Percentiles rank a stretch among this genome's conserved stretches.
phyloP scores from a whole-genome alignment of 2,113 vertebrate species.

The Trachemys scripta region DNA sequence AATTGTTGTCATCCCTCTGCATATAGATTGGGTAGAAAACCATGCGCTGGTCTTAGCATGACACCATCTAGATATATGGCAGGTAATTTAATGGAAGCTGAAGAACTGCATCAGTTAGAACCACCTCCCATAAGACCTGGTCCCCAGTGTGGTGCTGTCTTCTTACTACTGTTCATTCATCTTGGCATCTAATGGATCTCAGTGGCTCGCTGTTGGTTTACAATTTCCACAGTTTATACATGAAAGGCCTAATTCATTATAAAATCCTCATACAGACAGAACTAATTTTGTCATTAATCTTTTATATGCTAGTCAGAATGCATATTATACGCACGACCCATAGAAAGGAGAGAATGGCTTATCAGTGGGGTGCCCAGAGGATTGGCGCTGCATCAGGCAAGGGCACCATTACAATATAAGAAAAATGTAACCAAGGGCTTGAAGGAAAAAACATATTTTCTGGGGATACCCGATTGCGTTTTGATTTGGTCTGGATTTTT shows the following conservation, averaged over 20 bases:
- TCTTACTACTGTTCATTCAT: accelerated
- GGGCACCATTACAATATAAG: neutral
- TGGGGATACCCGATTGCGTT: neutral
- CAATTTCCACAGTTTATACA: neutral
- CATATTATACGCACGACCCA: neutral
- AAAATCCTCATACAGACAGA: neutral
- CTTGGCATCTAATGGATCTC: neutral
- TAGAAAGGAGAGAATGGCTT: neutral
- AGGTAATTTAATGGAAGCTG: neutral
- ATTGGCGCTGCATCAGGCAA: neutral
- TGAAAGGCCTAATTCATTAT: neutral
- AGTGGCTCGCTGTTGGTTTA: neutral
- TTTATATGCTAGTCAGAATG: neutral
- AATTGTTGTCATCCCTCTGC: neutral
- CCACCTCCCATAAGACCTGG: accelerated
- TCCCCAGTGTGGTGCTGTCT: neutral
- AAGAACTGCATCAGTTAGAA: neutral
- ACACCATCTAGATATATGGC: neutral
- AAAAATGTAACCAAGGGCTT: neutral
- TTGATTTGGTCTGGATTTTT: neutral
- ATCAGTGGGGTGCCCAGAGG: neutral
- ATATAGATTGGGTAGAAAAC: neutral
- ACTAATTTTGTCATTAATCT: neutral
- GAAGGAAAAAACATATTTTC: neutral
- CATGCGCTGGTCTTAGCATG: neutral